These are phyloP conservation scores for Stenopsyche tienmushanensis DNA, from an alignment of 1,140 invertebrate species.

Conservation along the genomic window DNA sequence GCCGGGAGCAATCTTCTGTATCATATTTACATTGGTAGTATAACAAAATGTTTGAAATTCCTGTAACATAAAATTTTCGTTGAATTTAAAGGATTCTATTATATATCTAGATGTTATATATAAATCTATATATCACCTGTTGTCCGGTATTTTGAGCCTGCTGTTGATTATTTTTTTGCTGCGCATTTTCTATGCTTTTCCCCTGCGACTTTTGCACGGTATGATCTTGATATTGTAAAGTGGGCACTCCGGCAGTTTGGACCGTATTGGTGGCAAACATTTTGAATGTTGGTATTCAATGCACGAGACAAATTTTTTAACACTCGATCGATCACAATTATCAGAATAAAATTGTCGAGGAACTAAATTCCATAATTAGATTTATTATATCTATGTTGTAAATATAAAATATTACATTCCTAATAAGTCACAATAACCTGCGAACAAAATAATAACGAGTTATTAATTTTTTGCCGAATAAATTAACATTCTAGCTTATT, in stretches of 20 bases:
- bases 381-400: too few relatives aligned
- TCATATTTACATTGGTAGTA: constrained; percentile 66
- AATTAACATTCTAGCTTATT: too few relatives aligned
- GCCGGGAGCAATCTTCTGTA: constrained; percentile 59
- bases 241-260: constrained; percentile 53
- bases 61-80: constrained; percentile 44
- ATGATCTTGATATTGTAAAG: constrained; percentile 55
- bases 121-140: constrained; percentile 31
- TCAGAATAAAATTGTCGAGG: too few relatives aligned
- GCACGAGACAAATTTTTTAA: too few relatives aligned
- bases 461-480: too few relatives aligned
- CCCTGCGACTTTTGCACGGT: constrained; percentile 53
- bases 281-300: constrained; percentile 41
- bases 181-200: constrained; percentile 55
- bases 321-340: too few relatives aligned
- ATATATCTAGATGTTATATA: not conserved
- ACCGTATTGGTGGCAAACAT: constrained; percentile 56
- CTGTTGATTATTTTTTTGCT: constrained; percentile 53
- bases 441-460: too few relatives aligned
- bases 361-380: too few relatives aligned
- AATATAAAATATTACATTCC: too few relatives aligned
- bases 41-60: constrained; percentile 69
- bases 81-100: not conserved
- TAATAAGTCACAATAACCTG: too few relatives aligned
- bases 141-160: constrained; percentile 44